Evolutionary conservation across 2,888 invertebrate species (phyloP).

Genomic region (Ramazzottius varieornatus): DNA sequence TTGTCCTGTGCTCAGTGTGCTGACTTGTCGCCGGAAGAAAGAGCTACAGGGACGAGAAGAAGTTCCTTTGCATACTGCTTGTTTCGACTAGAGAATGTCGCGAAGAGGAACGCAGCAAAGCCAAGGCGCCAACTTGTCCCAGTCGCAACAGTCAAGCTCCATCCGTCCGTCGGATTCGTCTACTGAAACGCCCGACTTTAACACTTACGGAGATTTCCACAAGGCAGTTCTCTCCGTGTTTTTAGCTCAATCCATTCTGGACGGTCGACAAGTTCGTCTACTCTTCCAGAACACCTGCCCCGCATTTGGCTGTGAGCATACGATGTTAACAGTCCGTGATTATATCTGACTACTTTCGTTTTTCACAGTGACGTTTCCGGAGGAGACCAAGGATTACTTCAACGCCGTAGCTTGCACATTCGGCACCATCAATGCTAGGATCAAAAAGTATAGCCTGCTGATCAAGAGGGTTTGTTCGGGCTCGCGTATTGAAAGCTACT

Average conservation of each 20-base stretch:
- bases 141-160: no score
- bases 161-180: no score
- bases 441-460: not conserved
- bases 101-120: no score
- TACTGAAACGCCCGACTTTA: not conserved
- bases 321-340: no score
- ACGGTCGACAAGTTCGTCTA: not conserved
- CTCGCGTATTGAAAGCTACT: not conserved
- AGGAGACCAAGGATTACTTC: not conserved
- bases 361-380: not conserved
- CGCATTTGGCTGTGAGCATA: not conserved
- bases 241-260: not conserved
- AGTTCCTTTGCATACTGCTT: no score
- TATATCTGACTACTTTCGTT: no score
- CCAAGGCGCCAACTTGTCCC: no score
- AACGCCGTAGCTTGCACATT: not conserved
- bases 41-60: not conserved
- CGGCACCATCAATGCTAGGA: not conserved
- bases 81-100: no score
- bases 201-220: not conserved
- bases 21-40: not conserved
- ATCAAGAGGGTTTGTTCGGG: not conserved
- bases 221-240: not conserved
- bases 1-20: no score
- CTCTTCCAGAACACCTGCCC: not conserved